Base-by-base conservation (phyloP, 1,140 invertebrate genomes). In the Drosophila tsacasi region DNA sequence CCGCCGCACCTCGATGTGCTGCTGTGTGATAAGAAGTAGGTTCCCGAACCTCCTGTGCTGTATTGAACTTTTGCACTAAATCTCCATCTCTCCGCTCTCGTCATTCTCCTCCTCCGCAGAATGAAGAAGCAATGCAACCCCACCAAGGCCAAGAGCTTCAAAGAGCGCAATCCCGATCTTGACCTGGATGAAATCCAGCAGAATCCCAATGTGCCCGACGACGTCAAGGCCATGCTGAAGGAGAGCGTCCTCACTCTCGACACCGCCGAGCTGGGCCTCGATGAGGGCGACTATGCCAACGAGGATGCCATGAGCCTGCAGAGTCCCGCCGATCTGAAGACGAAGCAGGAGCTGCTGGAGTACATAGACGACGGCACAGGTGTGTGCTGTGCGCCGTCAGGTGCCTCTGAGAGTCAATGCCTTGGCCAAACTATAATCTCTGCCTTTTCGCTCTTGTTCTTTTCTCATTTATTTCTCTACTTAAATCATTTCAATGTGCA, bases 81-180 rank as follows among this genome's bases (percentile, higher is more conserved):
- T 19, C 19, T 32, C 3, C 23, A 15, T 9, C 7, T 25, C 13
- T 19, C 10, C 27, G 2, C 25, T 52, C 3, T 52, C 17, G 47
- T 2, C 23, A n/a, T 32, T 21, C 15, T 37, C 69, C 37, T 42
- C 17, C 35, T 52, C 15, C 17, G 9, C 58, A 92, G 92, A 91
- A 93, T 93, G 92, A 93, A 93, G 55, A 93, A 93, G 61, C 90
- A 93, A 78, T 93, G 92, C 47, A 93, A 92, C 76, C 92, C 92
- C 30, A 90, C 90, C 63, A 92, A 91, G 74, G 79, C 91, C 19
- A 93, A 93, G 73, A 93, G 89, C 40, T 93, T 93, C 25, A 93
- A 92, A 42, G 92, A 93, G 50, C 92, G 92, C 15, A 93, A 93
- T 92, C 92, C 92, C 4, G 92, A 93, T 76, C 75, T 93, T 39